Evolutionary conservation across 2,888 invertebrate species (phyloP), one percentile per base, ranked within the genome.

Genomic region (Spodoptera picta): DNA sequence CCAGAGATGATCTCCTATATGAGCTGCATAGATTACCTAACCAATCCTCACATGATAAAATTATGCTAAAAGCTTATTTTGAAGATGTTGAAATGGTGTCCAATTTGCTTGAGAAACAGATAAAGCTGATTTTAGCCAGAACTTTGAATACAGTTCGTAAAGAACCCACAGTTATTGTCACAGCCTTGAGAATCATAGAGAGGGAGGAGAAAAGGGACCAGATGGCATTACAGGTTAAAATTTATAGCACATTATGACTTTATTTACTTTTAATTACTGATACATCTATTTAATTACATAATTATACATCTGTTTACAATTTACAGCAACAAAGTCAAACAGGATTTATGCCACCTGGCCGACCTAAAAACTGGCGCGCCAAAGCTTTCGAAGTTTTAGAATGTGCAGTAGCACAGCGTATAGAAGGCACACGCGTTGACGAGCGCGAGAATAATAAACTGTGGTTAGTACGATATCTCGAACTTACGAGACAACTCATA

Each of bases 351-450:
- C 98, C 99, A 0, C 99, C 99, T 0, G 99, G 98, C 0, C 95
- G 99, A 44, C 99, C 99, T 0, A 99, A 99, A 85, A 95, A 95
- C 59, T 99, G 99, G 99, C 96, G 97, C 57, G 95, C 96, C 11
- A 98, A 97, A 95, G 97, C 97, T 0, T 97, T 99, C 87, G 96
- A 97, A 79, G 97, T 98, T 0, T 86, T 98, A 12, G 97, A 97
- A 85, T 96, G 96, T 82, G 96, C 97, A 0, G 98, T 98, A 0
- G 96, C 96, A 0, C 97, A 97, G 65, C 96, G 98, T 62, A 97
- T 99, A 58, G 99, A 99, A 91, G 99, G 99, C 0, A 99, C 98
- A 6, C 98, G 99, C 77, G 96, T 99, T 4, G 99, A 99, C 82
- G 99, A 99, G 83, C 95, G 99, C 27, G 96, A 96, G 23, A 97